These are phyloP conservation scores for Bugulina stolonifera DNA, from an alignment of 2,888 invertebrate species.

Conservation along the genomic window DNA sequence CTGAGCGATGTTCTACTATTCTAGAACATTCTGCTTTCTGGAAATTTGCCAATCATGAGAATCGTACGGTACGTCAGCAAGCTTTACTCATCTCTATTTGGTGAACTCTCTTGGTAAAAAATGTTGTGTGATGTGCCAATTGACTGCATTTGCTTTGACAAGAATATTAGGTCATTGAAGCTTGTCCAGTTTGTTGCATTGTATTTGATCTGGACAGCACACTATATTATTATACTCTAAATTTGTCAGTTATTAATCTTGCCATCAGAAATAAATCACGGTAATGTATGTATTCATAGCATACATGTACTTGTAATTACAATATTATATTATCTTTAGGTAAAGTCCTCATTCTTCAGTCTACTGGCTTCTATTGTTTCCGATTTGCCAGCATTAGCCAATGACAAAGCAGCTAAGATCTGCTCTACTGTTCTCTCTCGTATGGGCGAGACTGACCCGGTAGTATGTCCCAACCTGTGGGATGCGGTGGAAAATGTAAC, in stretches of 20 bases:
- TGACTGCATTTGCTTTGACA: no score
- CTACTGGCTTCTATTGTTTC: slow-evolving; percentile 62
- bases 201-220: no score
- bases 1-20: not conserved
- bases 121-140: no score
- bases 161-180: no score
- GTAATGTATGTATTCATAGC: slow-evolving; percentile 29
- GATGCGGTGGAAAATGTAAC: slow-evolving; percentile 56
- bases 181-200: no score
- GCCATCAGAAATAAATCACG: no score
- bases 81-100: no score
- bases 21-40: slow-evolving; percentile 58
- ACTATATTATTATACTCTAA: not conserved
- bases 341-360: slow-evolving; percentile 61
- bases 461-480: slow-evolving; percentile 67
- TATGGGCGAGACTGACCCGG: slow-evolving; percentile 66
- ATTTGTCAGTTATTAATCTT: no score
- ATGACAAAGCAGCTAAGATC: slow-evolving; percentile 58
- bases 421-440: slow-evolving; percentile 61
- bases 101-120: no score
- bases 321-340: slow-evolving; percentile 38
- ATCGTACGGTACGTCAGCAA: slow-evolving; percentile 37
- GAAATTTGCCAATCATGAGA: slow-evolving; percentile 60
- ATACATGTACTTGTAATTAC: not conserved
- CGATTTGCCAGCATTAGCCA: slow-evolving; percentile 58